Conservation (phyloP, 2,888 invertebrate genomes). For the Ophion slaviceki region DNA sequence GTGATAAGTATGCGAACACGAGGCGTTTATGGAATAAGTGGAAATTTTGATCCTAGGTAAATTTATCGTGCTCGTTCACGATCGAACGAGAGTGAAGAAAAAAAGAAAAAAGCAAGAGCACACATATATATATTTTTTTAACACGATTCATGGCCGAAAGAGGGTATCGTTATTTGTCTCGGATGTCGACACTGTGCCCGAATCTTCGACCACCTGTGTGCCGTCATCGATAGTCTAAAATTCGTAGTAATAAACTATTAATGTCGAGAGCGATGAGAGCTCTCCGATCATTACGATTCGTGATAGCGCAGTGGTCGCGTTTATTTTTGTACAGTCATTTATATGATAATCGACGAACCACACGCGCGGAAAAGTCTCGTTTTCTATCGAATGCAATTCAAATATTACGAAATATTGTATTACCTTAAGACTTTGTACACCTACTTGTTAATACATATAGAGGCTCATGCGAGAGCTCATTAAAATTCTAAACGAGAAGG, state of each 20-base stretch:
- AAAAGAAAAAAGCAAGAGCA: constrained; percentile 13
- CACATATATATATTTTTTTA: constrained; percentile 56
- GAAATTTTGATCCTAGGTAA: constrained; percentile 1
- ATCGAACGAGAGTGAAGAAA: constrained; percentile 23
- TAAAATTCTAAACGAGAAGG: constrained; percentile 37
- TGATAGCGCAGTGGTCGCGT: constrained; percentile 56
- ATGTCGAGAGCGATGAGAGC: constrained; percentile 40
- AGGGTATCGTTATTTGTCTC: constrained; percentile 46
- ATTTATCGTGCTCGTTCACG: background rate
- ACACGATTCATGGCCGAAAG: constrained; percentile 31
- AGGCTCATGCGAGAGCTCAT: constrained; percentile 59
- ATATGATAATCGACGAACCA: constrained; percentile 51
- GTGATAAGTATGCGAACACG: constrained; percentile 54
- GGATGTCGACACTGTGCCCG: constrained; percentile 56
- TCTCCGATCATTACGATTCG: constrained; percentile 41
- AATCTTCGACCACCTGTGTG: constrained; percentile 44
- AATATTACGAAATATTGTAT: constrained; percentile 40
- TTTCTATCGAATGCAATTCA: constrained; percentile 20
- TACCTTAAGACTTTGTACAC: constrained; percentile 65
- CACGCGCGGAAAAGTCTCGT: constrained; percentile 37
- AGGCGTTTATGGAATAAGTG: constrained; percentile 17
- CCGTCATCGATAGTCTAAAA: constrained; percentile 50
- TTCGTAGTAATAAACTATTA: constrained; percentile 39
- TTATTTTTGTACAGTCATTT: constrained; percentile 65
- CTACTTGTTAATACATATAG: constrained; percentile 66